Evolutionary conservation across 2,113 vertebrate genomes (phyloP), one percentile per base, ranked within the genome.

Genomic region (Brachyistius frenatus): DNA sequence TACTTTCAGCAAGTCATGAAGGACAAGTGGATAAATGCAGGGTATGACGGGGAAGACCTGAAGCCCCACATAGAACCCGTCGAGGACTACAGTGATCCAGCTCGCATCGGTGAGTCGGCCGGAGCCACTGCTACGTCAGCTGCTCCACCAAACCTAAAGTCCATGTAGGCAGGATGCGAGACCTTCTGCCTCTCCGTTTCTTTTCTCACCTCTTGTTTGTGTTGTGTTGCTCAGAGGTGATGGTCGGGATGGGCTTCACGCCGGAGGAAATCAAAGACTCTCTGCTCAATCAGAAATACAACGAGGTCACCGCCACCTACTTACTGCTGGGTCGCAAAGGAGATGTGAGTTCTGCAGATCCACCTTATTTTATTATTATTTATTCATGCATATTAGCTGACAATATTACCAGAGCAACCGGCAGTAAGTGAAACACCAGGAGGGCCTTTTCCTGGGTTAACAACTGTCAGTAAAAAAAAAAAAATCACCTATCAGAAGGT

Each of bases 161-260:
- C 23, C 8, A 4, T 58, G 36, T 39, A 5, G 15, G 47, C 7
- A 8, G 23, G 47, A 7, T 33, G 4, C 8, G 47, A 6, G 10
- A n/a, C 47, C 14, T 33, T 62, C 31, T 30, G 5, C 44, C 3
- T 39, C 16, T 0, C 9, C 44, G n/a, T 71, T 3, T 33, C 30
- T 13, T 62, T 11, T 63, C 61, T 70, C 1, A 66, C 10, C 47
- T 66, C n/a, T 35, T 8, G 3, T 10, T 15, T 13, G 57, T 49
- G 53, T 73, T 83, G 49, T 73, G 58, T 49, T 62, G 9, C 44
- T 74, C 92, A 98, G 97, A 98, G 94, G 94, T 98, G 73, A 98
- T 98, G 97, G 96, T 98, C 32, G 96, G 95, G n/a, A 97, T 98
- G 97, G 97, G 97, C 44, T 98, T 97, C 89, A 96, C 95, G 0